These are phyloP conservation scores for Drosophila bipectinata DNA, from an alignment of 1,140 invertebrate species.

Conservation along the genomic window DNA sequence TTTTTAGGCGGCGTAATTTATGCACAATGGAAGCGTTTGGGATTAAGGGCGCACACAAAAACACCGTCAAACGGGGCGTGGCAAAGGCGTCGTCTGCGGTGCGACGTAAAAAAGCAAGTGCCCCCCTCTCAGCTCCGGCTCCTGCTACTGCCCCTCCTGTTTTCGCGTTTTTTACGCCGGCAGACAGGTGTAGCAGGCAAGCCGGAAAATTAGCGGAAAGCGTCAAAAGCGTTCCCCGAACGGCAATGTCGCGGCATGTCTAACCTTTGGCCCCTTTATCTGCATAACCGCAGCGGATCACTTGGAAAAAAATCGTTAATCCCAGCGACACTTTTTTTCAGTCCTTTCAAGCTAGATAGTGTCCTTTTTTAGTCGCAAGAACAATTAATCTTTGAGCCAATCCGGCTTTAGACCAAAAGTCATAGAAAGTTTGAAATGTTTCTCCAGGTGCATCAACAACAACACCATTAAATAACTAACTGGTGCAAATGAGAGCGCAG, in stretches of 20 bases:
- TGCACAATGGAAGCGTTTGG: slow-evolving; percentile 79
- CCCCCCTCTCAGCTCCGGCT: not conserved
- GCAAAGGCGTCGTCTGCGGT: slow-evolving; percentile 31
- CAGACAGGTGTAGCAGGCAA: slow-evolving; percentile 77
- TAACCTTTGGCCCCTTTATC: slow-evolving; percentile 22
- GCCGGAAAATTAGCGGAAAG: slow-evolving; percentile 81
- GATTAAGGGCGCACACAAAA: slow-evolving; percentile 54
- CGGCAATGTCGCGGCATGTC: slow-evolving; percentile 72
- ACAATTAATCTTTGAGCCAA: not conserved
- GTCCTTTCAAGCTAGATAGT: not conserved
- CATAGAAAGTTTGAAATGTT: not conserved
- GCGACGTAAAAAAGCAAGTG: slow-evolving; percentile 44
- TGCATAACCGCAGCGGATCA: slow-evolving; percentile 61
- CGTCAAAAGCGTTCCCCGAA: slow-evolving; percentile 80
- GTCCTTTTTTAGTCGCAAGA: not conserved
- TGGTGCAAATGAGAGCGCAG: slow-evolving; percentile 72
- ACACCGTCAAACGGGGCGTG: slow-evolving; percentile 40
- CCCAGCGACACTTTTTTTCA: not conserved
- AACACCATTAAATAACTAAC: slow-evolving; percentile 36
- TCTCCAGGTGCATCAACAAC: not conserved
- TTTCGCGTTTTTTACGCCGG: slow-evolving; percentile 14
- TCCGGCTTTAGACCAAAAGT: not conserved
- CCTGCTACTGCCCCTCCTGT: not conserved
- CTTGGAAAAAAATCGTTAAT: slow-evolving; percentile 21
- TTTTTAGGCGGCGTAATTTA: slow-evolving; percentile 76